Conservation (phyloP, 2,113 vertebrate species). For the Hippocampus comes region DNA sequence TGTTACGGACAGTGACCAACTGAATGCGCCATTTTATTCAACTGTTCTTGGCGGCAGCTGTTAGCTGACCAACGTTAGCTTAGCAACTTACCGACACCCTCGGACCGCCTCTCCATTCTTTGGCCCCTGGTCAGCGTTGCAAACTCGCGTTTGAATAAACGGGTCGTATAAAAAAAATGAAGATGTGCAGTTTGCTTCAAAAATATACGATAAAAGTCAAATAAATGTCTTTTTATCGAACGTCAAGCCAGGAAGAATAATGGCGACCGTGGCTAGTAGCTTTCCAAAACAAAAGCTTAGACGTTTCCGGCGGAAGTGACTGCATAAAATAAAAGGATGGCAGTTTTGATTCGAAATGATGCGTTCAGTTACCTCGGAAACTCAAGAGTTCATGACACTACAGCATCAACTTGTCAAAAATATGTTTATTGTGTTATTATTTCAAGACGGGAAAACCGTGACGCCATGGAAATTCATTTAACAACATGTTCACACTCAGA, state of each 20-base stretch:
- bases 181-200: not conserved
- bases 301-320: conserved; percentile 52
- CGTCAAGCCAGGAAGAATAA: conserved; percentile 71
- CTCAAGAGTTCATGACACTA: not conserved
- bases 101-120: conserved; percentile 56
- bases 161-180: accelerated
- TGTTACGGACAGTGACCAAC: not conserved
- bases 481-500: not conserved
- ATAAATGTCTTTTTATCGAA: conserved; percentile 31
- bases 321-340: conserved; percentile 43
- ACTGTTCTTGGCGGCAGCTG: conserved; percentile 18
- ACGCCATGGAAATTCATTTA: not conserved
- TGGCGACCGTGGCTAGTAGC: conserved; percentile 48
- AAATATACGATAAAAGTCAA: conserved; percentile 27
- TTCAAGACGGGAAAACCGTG: not conserved
- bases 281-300: conserved; percentile 70
- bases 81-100: conserved; percentile 55
- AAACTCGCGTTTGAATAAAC: not conserved
- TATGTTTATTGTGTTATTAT: not conserved
- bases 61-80: conserved; percentile 54
- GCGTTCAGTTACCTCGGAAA: not conserved
- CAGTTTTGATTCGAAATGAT: not conserved
- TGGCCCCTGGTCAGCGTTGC: not conserved
- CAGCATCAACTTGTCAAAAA: not conserved
- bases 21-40: conserved; percentile 16